phyloP scores from a whole-genome alignment of 2,888 invertebrate species.

The Athalia rosae region DNA sequence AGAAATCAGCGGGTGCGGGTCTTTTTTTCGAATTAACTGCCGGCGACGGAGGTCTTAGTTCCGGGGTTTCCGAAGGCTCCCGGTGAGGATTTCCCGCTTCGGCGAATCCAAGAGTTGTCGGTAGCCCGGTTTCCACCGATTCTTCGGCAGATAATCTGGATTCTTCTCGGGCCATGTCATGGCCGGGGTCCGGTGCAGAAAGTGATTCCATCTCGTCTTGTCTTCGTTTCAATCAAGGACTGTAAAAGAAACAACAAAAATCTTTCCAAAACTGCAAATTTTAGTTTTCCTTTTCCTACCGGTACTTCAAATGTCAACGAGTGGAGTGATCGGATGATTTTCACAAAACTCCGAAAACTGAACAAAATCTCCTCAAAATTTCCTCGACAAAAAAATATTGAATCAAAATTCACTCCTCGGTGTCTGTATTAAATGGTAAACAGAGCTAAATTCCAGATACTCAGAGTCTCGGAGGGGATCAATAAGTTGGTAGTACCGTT shows the following conservation, averaged over 20 bases:
- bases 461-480: slow-evolving; percentile 61
- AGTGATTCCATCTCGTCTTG: slow-evolving; percentile 66
- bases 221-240: neutral
- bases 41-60: neutral
- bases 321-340: too few species aligned
- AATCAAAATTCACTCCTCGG: too few species aligned
- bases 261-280: neutral
- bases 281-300: neutral
- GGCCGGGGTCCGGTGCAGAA: slow-evolving; percentile 52
- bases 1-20: slow-evolving; percentile 55
- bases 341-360: neutral
- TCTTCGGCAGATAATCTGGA: slow-evolving; percentile 56
- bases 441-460: slow-evolving; percentile 1
- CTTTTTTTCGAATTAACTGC: neutral
- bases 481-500: slow-evolving; percentile 62
- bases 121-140: slow-evolving; percentile 26
- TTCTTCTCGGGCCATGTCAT: slow-evolving; percentile 62
- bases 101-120: neutral
- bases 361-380: neutral
- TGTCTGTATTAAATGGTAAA: neutral
- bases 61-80: neutral
- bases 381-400: too few species aligned
- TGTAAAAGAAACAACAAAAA: neutral
- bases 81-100: neutral
- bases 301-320: neutral